Percentiles rank a stretch among this genome's conserved stretches.
Evolutionary conservation across 2,888 invertebrate genomes (phyloP).

Genomic region (Dioctria rufipes): DNA sequence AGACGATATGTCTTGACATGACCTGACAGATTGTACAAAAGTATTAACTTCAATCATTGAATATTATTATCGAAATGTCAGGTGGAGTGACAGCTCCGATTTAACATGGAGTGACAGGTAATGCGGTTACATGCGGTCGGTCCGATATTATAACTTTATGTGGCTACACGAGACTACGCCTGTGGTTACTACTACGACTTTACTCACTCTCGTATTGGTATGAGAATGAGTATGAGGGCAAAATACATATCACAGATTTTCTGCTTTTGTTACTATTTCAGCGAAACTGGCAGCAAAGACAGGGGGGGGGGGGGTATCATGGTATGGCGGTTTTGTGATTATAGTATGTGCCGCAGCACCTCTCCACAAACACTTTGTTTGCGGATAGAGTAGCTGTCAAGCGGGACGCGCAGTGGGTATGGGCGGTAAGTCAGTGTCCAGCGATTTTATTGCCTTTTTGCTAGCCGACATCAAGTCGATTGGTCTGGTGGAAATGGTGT

Average conservation of each 20-base stretch:
- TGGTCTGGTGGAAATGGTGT: too few relatives aligned
- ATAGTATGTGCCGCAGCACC: slow-evolving; percentile 16
- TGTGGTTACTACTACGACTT: too few relatives aligned
- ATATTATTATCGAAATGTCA: slow-evolving; percentile 64
- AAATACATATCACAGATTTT: slow-evolving; percentile 23
- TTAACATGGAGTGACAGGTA: slow-evolving; percentile 63
- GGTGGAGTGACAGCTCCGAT: slow-evolving; percentile 62
- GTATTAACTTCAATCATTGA: slow-evolving; percentile 64
- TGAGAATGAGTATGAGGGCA: too few relatives aligned
- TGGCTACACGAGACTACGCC: neutral
- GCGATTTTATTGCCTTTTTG: slow-evolving; percentile 26
- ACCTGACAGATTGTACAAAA: slow-evolving; percentile 64
- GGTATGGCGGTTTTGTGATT: too few relatives aligned
- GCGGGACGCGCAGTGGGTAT: neutral
- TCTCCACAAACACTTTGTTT: neutral
- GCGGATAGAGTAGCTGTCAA: too few relatives aligned
- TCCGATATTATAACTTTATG: slow-evolving; percentile 37
- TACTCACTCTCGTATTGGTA: too few relatives aligned
- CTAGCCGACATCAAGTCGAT: slow-evolving; percentile 46
- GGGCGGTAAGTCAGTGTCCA: slow-evolving; percentile 11
- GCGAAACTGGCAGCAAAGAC: too few relatives aligned
- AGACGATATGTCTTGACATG: slow-evolving; percentile 61
- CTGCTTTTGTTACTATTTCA: slow-evolving; percentile 45
- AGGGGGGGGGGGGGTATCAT: slow-evolving; percentile 4
- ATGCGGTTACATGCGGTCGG: slow-evolving; percentile 58